Evolutionary conservation across 2,797 vertebrate species (phyloP), one percentile per base, ranked within the genome.

Genomic region (Acridotheres tristis): DNA sequence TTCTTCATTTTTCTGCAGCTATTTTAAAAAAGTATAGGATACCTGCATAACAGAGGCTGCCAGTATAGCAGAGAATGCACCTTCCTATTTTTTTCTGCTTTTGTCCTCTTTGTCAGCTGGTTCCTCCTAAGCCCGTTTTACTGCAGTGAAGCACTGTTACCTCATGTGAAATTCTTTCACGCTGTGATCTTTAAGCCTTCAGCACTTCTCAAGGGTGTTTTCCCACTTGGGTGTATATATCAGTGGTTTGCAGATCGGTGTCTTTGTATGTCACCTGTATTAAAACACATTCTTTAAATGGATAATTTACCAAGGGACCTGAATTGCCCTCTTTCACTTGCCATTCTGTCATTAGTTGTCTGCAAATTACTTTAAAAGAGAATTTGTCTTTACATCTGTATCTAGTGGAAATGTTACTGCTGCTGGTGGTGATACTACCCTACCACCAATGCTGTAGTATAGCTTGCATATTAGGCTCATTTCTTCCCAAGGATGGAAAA

Each of bases 91-190:
- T 69, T 85, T 4, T 9, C 63, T 57, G 10, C 7, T 85, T 75
- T 54, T 54, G 7, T 62, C 21, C 11, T 83, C 2, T 1, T 81
- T 1, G 0, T 85, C 40, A 30, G 23, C 11, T 0, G 0, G 22
- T 43, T 82, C 45, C 68, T 69, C 19, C 12, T 62, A 81, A 92
- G 20, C 13, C 11, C 5, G 66, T 91, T 88, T 27, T 73, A 21
- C 51, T 69, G 43, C 45, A 74, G 23, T 36, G 23, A 50, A 79
- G 8, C 32, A 32, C n/a, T 67, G 12, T n/a, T 78, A 36, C 4
- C 23, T 88, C 32, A 17, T 2, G 4, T 85, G 54, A 83, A 80
- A 59, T 53, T 63, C 29, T 81, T 84, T 71, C 23, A 25, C 0
- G 0, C 29, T 88, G 22, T 65, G 32, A 53, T 62, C n/a, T 69